Base-by-base conservation (phyloP, 1,140 invertebrate genomes). In the Agrypnia vestita region DNA sequence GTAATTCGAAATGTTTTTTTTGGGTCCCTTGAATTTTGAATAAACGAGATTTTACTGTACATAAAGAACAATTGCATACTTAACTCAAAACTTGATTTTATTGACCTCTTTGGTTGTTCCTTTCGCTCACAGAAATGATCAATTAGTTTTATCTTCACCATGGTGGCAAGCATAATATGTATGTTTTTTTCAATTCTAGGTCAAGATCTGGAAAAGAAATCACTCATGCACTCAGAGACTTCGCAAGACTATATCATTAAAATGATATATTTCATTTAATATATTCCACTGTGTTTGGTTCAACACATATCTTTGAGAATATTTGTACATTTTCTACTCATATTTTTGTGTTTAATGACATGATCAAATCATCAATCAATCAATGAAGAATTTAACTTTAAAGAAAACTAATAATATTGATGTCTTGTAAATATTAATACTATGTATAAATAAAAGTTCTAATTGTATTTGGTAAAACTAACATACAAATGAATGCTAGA, bases 161-260 rank as follows among this genome's bases (percentile, higher is more conserved):
- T 13, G 47, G 11, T 72, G 1, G 49, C n/a, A n/a, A n/a, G n/a
- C 59, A 25, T 76, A 44, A 69, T 15, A 53, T 74, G 59, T 71
- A 69, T 47, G 25, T 21, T 76, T 15, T 64, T 84, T 84, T 82
- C 88, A 85, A 74, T 92, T 92, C 19, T 86, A 96, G 94, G 83
- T 91, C 93, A 51, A 91, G 94, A 56, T 92, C 92, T 83, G 86
- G 93, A 69, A 96, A 95, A 87, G 89, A 91, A 44, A 91, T 96
- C 59, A 92, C 91, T 10, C 88, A 92, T 82, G 92, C 93, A 19
- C 84, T 97, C 72, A 91, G 94, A 87, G 93, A 94, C 82, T 95
- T 97, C 85, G 92, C 93, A 43, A 91, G 95, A 82, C 89, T 96
- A 21, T 96, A 94, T 87, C 93, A 94, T 90, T 96, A 88, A 91